Percentiles rank a stretch among this genome's conserved stretches.
phyloP scores from a whole-genome alignment of 2,113 vertebrate genomes.

The Daboia siamensis region DNA sequence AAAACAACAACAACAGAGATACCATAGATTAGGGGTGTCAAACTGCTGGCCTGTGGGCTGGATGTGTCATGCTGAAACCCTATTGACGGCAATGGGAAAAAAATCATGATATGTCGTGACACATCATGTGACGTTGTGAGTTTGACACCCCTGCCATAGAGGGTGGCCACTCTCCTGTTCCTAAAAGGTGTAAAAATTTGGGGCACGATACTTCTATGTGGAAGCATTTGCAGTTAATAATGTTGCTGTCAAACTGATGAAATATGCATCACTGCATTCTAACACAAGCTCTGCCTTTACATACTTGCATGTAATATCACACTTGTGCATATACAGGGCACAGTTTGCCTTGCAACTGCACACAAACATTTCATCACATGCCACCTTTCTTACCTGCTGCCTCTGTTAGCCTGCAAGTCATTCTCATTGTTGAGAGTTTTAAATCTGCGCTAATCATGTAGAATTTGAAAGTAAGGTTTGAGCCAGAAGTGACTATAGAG shows the following conservation, averaged over 20 bases:
- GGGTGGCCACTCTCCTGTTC: background rate
- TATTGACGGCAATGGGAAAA: too few species aligned
- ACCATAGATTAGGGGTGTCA: background rate
- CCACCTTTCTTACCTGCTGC: background rate
- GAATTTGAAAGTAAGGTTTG: background rate
- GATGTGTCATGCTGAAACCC: too few species aligned
- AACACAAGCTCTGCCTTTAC: background rate
- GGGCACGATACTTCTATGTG: background rate
- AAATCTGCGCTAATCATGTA: background rate
- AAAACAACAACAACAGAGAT: background rate
- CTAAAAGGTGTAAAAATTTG: background rate
- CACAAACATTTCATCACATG: background rate
- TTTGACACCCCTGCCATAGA: background rate
- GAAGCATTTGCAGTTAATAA: background rate
- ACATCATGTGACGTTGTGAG: too few species aligned
- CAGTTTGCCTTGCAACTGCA: background rate
- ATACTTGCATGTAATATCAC: background rate
- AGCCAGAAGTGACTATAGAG: background rate
- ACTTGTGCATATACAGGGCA: background rate
- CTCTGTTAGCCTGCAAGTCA: background rate
- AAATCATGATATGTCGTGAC: too few species aligned
- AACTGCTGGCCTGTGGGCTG: too few species aligned
- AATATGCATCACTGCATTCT: background rate
- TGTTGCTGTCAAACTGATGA: background rate
- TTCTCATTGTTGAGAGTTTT: background rate